Base-by-base conservation (phyloP, 2,888 invertebrate genomes). In the Salticus scenicus region DNA sequence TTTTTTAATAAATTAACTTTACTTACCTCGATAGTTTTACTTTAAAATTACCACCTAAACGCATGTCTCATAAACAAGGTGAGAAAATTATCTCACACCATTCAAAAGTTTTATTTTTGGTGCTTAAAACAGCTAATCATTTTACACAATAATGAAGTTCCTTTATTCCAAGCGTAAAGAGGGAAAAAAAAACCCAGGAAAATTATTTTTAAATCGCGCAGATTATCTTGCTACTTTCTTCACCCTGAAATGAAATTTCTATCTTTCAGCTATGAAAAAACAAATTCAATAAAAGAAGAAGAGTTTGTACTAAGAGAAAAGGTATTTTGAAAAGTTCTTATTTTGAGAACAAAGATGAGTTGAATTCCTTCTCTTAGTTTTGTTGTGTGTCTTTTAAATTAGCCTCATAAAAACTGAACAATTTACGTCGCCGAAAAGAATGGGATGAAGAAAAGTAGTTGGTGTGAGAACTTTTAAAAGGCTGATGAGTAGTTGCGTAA, bases 301-400 rank as follows among this genome's bases (percentile, higher is more conserved):
- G 2, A 47, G 2, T 14, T 14, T 14, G 2, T 1, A 47, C 42
- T 10, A 17, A 47, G 42, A 47, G 42, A 10, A 47, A 37, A 10
- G 42, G 42, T 47, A 47, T 47, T n/a, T 47, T 17, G 42, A 47
- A 17, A 47, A 47, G 10, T 47, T 47, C 42, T 47, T 47, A 47
- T 47, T 47, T 47, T n/a, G n/a, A n/a, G 42, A 47, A 47, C 42
- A 5, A 47, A 47, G 42, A 47, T 47, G 42, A 47, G 42, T 47
- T 47, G 42, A 10, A 47, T 47, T 47, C 42, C 17, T 47, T 17
- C 10, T 10, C 10, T 47, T 47, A 47, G 42, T 5, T 47, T 47
- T 47, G 17, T 17, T n/a, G 14, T 17, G 42, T 47, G 14, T 47
- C 42, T 47, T 47, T 47, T 47, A 47, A 47, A 47, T 47, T 47